Evolutionary conservation across 2,113 vertebrate genomes (phyloP).

Genomic region (Odobenus rosmarus): DNA sequence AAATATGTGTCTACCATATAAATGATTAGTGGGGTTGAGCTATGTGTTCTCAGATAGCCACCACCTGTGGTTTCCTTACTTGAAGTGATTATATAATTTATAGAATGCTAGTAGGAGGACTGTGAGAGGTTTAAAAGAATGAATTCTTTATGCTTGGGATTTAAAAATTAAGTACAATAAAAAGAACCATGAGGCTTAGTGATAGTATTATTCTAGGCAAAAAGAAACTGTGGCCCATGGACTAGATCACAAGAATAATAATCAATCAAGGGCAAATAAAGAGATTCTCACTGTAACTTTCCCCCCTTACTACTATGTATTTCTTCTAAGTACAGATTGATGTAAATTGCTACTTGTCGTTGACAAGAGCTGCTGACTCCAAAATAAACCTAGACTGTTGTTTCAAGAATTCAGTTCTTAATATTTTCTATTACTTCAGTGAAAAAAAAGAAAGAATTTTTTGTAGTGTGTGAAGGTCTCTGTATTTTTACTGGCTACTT

Average conservation of each 20-base stretch:
- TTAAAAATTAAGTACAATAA: constrained; percentile 51
- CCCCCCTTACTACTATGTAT: constrained; percentile 19
- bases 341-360: constrained; percentile 72
- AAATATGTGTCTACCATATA: not conserved
- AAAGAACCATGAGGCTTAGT: not conserved
- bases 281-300: constrained; percentile 43
- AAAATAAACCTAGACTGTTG: constrained; percentile 80
- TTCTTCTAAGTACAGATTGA: constrained; percentile 66
- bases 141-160: constrained; percentile 16
- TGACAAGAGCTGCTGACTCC: constrained; percentile 69
- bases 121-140: constrained; percentile 44
- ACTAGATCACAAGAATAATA: constrained; percentile 42
- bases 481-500: constrained; percentile 82
- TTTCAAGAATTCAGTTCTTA: constrained; percentile 76
- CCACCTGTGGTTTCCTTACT: not conserved
- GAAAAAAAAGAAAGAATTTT: constrained; percentile 64
- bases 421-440: constrained; percentile 75
- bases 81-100: constrained; percentile 8
- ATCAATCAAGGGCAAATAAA: constrained; percentile 58
- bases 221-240: not conserved
- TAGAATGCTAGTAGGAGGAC: not conserved
- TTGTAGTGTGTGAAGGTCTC: constrained; percentile 59
- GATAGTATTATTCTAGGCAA: constrained; percentile 41
- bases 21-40: not conserved
- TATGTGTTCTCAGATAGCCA: not conserved